Evolutionary conservation across 2,797 vertebrate genomes (phyloP).

Genomic region (Taenioides sp.): DNA sequence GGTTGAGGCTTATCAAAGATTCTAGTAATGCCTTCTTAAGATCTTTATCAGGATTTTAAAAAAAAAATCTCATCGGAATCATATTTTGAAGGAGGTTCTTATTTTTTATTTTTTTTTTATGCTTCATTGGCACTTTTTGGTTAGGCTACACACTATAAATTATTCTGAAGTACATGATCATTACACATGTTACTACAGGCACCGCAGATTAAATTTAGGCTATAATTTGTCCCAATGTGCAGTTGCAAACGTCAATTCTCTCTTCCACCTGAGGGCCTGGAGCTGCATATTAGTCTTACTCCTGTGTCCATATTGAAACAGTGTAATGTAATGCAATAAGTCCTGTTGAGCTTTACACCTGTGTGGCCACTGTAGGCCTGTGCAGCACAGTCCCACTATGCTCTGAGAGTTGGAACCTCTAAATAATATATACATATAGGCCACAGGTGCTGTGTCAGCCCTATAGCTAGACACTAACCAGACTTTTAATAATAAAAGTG

Average conservation of each 20-base stretch:
- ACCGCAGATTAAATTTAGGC: neutral
- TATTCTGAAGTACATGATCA: neutral
- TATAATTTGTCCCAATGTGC: neutral
- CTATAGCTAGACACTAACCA: neutral
- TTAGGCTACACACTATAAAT: too few relatives aligned
- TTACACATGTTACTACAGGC: neutral
- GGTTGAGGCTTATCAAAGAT: slow-evolving; percentile 8
- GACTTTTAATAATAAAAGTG: too few relatives aligned
- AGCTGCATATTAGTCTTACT: too few relatives aligned
- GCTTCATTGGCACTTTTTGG: too few relatives aligned
- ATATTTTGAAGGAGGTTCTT: neutral
- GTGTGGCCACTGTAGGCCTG: neutral
- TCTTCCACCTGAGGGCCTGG: too few relatives aligned
- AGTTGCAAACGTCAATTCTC: too few relatives aligned
- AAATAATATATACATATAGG: neutral
- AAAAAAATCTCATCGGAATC: neutral
- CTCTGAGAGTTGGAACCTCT: neutral
- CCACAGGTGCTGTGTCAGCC: neutral
- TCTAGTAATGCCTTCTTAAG: neutral
- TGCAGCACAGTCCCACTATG: too few relatives aligned
- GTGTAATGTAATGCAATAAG: neutral
- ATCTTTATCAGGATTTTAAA: neutral
- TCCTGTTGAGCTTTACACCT: neutral
- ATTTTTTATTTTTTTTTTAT: neutral
- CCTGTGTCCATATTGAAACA: too few relatives aligned